Percentiles rank a stretch among this genome's conserved stretches.
Conservation (phyloP, 2,797 vertebrate species). For the Oceanodroma leucorhoa region DNA sequence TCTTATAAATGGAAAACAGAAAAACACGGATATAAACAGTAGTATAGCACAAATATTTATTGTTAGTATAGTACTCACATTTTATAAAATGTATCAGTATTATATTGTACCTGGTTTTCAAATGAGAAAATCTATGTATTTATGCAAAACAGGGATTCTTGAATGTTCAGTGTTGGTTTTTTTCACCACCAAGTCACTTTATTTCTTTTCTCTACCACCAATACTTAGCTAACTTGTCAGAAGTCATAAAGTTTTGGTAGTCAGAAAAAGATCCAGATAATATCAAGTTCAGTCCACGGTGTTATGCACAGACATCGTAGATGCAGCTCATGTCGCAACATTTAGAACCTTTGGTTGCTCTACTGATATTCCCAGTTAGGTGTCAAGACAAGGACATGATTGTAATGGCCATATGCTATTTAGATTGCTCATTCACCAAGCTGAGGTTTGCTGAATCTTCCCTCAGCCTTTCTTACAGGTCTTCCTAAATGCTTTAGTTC, state of each 20-base stretch:
- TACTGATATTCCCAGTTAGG: not conserved
- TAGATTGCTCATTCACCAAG: not conserved
- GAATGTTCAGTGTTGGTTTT: not conserved
- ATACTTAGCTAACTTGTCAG: not conserved
- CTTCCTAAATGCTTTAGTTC: not conserved
- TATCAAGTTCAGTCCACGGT: not conserved
- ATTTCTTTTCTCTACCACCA: not conserved
- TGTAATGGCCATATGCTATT: not conserved
- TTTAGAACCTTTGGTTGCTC: not conserved
- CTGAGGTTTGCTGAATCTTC: not conserved
- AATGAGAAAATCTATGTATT: not conserved
- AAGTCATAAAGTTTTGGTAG: not conserved
- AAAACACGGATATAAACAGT: not conserved
- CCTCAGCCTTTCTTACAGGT: not conserved
- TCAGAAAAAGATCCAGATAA: not conserved
- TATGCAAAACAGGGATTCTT: not conserved
- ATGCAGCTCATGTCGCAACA: not conserved
- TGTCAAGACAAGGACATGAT: not conserved
- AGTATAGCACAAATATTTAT: not conserved
- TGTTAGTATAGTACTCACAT: not conserved
- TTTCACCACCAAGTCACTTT: not conserved
- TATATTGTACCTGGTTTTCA: not conserved
- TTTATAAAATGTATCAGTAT: not conserved
- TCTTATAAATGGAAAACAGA: not conserved
- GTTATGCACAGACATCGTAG: fast-evolving